Evolutionary conservation across 1,140 invertebrate species (phyloP).

Genomic region (Neodiprion virginianus): DNA sequence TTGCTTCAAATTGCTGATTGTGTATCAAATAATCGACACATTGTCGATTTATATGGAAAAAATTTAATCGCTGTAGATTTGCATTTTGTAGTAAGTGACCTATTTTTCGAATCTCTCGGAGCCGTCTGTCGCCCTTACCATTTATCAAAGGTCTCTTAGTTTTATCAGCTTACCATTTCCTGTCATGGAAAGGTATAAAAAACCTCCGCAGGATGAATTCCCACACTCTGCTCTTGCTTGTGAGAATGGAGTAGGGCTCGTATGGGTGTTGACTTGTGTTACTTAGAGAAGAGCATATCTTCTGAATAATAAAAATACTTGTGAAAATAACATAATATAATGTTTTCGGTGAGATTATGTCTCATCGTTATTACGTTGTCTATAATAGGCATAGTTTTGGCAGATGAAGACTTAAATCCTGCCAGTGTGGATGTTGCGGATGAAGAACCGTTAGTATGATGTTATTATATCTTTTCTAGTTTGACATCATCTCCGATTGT

Average conservation of each 20-base stretch:
- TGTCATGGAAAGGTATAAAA: slow-evolving; percentile 35
- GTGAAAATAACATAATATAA: background rate
- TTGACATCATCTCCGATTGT: too few relatives aligned
- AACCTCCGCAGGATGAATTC: background rate
- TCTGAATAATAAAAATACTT: background rate
- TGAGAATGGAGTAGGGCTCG: background rate
- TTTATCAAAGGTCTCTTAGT: background rate
- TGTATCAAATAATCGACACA: too few relatives aligned
- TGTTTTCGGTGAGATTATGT: background rate
- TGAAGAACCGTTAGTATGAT: too few relatives aligned
- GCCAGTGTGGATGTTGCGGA: too few relatives aligned
- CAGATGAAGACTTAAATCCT: background rate
- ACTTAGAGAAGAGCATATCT: background rate
- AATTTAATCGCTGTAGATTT: background rate
- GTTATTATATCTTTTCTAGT: too few relatives aligned
- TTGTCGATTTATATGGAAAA: too few relatives aligned
- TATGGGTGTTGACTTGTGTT: background rate
- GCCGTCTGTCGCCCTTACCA: background rate
- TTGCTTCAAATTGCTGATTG: too few relatives aligned
- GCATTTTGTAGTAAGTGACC: slow-evolving; percentile 13
- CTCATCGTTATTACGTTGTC: background rate
- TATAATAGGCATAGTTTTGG: background rate
- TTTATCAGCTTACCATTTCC: slow-evolving; percentile 40
- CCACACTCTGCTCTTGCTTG: background rate
- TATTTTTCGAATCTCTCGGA: slow-evolving; percentile 20